phyloP scores from a whole-genome alignment of 2,797 vertebrate genomes.

The Falco biarmicus region DNA sequence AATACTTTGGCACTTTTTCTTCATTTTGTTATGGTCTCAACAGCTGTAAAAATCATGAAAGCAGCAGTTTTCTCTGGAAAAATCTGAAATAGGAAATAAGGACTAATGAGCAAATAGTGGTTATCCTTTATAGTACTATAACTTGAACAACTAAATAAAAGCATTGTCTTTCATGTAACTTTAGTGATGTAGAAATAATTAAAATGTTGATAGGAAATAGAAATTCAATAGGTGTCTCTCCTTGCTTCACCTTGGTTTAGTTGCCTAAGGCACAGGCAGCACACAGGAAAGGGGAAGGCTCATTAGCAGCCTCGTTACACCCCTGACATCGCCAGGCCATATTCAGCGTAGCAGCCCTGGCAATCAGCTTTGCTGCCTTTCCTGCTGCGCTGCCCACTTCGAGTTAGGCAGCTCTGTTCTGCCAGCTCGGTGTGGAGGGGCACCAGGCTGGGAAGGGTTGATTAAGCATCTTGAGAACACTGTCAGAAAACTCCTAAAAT shows the following conservation, averaged over 20 bases:
- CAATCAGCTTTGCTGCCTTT: neutral
- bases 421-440: neutral
- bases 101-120: neutral
- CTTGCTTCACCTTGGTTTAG: neutral
- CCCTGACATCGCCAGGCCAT: accelerated
- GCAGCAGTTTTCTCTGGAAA: conserved; percentile 15
- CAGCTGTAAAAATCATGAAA: conserved; percentile 60
- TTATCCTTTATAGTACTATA: neutral
- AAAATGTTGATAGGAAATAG: neutral
- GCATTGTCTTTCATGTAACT: neutral
- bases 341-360: neutral
- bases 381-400: neutral
- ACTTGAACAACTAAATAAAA: neutral
- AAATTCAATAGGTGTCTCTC: neutral
- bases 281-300: accelerated
- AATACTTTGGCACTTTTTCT: conserved; percentile 40
- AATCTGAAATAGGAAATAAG: neutral
- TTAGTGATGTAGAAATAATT: accelerated
- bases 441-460: neutral
- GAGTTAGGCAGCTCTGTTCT: neutral
- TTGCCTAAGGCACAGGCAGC: neutral
- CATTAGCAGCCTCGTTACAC: neutral
- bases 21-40: conserved; percentile 20
- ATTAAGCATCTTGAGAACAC: neutral
- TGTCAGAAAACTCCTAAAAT: neutral